Evolutionary conservation across 2,797 vertebrate genomes (phyloP).

Genomic region (Sciurus carolinensis): DNA sequence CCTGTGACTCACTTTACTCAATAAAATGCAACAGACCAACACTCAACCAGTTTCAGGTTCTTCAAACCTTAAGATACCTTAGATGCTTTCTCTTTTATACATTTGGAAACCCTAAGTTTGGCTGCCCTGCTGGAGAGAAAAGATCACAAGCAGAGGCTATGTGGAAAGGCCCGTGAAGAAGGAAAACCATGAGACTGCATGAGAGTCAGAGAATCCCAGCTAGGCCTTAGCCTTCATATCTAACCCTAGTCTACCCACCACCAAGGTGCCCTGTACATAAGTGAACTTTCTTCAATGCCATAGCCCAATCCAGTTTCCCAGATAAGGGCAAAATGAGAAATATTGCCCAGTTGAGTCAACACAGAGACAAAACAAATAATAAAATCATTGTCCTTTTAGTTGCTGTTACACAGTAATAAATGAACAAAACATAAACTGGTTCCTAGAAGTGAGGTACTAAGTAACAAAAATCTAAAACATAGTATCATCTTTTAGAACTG

Average conservation of each 20-base stretch:
- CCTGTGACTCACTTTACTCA: background rate
- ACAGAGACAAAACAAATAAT: background rate
- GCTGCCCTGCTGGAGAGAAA: background rate
- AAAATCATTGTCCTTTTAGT: background rate
- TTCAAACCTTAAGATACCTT: background rate
- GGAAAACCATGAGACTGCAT: background rate
- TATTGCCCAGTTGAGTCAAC: background rate
- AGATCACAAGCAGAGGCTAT: background rate
- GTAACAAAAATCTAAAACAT: background rate
- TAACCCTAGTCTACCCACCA: background rate
- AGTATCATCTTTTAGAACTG: background rate
- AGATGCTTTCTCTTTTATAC: background rate
- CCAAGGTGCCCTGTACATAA: background rate
- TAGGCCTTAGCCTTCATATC: no score
- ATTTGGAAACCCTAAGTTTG: background rate
- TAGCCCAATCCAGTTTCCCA: background rate
- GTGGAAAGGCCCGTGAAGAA: background rate
- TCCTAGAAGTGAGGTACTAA: background rate
- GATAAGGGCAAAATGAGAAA: background rate
- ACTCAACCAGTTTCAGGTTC: background rate
- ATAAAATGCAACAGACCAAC: background rate
- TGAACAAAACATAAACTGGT: background rate
- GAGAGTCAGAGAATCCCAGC: background rate
- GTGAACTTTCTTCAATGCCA: background rate
- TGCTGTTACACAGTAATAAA: background rate